Percentiles rank a stretch among this genome's conserved stretches.
These are phyloP conservation scores for Poecilia gillii DNA, from an alignment of 2,797 vertebrate species.

Conservation along the genomic window DNA sequence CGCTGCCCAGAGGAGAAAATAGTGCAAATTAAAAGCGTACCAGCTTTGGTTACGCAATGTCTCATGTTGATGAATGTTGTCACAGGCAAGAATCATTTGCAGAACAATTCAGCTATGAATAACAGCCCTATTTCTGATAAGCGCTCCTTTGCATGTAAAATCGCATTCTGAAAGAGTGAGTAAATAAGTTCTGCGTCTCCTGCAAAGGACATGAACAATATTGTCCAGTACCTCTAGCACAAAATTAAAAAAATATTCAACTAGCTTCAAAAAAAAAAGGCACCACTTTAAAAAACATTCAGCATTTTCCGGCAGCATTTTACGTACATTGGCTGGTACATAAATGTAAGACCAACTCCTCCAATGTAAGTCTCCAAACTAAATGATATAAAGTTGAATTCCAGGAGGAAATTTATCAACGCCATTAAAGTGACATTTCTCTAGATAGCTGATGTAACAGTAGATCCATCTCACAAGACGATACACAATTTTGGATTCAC, in stretches of 20 bases:
- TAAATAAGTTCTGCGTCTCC: neutral
- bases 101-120: neutral
- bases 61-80: constrained; percentile 12
- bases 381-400: neutral
- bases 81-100: neutral
- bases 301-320: neutral
- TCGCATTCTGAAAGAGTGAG: neutral
- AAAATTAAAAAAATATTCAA: neutral
- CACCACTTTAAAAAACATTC: neutral
- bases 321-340: too few relatives aligned
- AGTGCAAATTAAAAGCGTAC: constrained; percentile 46
- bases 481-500: neutral
- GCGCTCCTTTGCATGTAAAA: neutral
- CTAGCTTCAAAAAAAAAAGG: neutral
- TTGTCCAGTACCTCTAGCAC: neutral
- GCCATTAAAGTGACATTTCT: too few relatives aligned
- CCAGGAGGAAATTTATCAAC: neutral
- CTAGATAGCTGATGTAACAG: neutral
- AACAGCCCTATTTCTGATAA: neutral
- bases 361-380: neutral
- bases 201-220: neutral
- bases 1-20: constrained; percentile 36
- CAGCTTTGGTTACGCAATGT: constrained; percentile 18
- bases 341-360: neutral
- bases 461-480: neutral